Percentiles rank a stretch among this genome's conserved stretches.
These are phyloP conservation scores for Ethmia dodecea DNA, from an alignment of 2,888 invertebrate genomes.

Conservation along the genomic window DNA sequence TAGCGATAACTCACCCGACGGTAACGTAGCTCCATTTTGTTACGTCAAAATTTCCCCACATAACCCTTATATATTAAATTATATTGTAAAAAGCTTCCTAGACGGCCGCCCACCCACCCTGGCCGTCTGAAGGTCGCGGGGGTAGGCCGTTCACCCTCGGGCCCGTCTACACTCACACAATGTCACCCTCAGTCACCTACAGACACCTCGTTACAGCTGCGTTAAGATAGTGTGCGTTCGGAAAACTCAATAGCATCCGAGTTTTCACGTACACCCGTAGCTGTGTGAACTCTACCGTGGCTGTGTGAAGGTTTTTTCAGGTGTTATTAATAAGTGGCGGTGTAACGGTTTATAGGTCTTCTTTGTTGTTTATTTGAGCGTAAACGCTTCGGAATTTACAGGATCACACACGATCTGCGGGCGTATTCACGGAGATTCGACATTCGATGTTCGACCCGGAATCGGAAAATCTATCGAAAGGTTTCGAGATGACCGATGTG, in stretches of 20 bases:
- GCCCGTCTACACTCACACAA: slow-evolving; percentile 26
- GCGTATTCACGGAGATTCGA: no score
- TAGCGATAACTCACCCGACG: no score
- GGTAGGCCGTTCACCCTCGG: slow-evolving; percentile 59
- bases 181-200: slow-evolving; percentile 6
- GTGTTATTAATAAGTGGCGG: slow-evolving; percentile 24
- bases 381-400: slow-evolving; percentile 7
- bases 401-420: no score
- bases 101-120: slow-evolving; percentile 31
- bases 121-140: slow-evolving; percentile 65
- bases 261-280: neutral
- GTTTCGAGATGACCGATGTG: no score
- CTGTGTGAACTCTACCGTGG: neutral
- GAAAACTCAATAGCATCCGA: neutral
- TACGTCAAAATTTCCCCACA: slow-evolving; percentile 8
- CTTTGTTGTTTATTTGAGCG: slow-evolving; percentile 21
- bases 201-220: slow-evolving; percentile 8
- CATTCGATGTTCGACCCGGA: no score
- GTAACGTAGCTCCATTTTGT: no score
- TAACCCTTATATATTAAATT: slow-evolving; percentile 28
- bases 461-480: no score
- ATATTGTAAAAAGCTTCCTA: slow-evolving; percentile 49
- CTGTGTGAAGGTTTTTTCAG: slow-evolving; percentile 14
- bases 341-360: slow-evolving; percentile 16
- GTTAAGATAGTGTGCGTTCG: no score